Base-by-base conservation (phyloP, 2,113 vertebrate species). In the Eidolon helvum region DNA sequence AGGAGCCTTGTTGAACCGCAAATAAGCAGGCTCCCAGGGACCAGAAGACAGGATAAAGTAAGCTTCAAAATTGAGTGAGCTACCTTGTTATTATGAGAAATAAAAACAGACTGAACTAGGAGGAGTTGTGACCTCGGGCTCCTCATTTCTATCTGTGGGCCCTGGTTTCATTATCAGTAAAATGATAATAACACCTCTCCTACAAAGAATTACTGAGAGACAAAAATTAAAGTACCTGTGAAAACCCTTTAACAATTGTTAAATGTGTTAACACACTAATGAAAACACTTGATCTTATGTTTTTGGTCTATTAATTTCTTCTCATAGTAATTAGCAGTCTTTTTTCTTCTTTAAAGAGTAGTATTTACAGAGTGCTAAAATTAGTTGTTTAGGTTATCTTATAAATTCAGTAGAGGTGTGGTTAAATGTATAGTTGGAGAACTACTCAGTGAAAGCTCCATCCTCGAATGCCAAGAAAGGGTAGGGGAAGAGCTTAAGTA, bases 1-100 rank as follows among this genome's bases (percentile, higher is more conserved):
- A 92, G 92, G 59, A 95, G 65, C 35, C 92, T 94, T 95, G 92
- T 97, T 95, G 87, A 93, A 94, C 87, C 71, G 75, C 84, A 96
- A 96, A 97, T 95, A 96, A 97, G 65, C 69, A 68, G 91, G 77
- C 59, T 94, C 80, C 71, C 40, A 26, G 65, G 71, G 75, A 92
- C 59, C 22, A 77, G 35, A 71, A 75, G 30, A 91, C n/a, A 87
- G 38, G 57, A 61, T 45, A 89, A 92, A 38, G 65, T 28, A 96
- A 97, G 78, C 14, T 38, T 87, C 50, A 87, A 48, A 96, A 90
- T 15, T 92, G 79, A 96, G 53, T 77, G 63, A 91, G 43, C 26
- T 80, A 87, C 79, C 43, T 89, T 77, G 63, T 92, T 77, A 66
- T 96, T 96, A 90, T 80, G 84, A 96, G 84, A 93, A 95, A 95